Base-by-base conservation (phyloP, 2,797 vertebrate species). In the Anas georgica region DNA sequence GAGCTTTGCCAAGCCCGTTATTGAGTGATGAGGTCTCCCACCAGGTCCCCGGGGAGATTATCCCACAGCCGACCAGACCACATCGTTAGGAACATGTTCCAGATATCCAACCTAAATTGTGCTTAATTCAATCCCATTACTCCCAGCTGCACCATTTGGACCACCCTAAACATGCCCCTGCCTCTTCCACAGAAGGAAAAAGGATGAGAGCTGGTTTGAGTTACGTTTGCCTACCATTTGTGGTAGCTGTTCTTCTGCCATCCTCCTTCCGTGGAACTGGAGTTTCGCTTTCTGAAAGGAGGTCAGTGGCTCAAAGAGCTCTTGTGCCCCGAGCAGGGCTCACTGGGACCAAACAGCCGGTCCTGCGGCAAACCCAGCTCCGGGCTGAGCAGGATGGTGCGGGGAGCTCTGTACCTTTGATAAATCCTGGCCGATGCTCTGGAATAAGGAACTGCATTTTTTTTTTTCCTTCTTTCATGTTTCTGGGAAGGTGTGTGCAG, bases 91-190 rank as follows among this genome's bases (percentile, higher is more conserved):
- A 88, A 97, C 92, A 93, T 2, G 54, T 68, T 94, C 88, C 94
- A 90, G 85, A 86, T 95, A 95, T 91, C 83, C 95, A 96, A 74
- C 77, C 75, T 90, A 96, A 97, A 90, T 81, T 93, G 93, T 83
- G 33, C 75, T 94, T 96, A 95, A 94, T 93, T 95, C 94, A 93
- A 59, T 66, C 91, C 93, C 94, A 94, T 94, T 95, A 85, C 90
- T 96, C 94, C 93, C 95, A 97, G 94, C 88, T 95, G 96, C 62
- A 92, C 93, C 60, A 83, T 94, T 96, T 94, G 90, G 95, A 97
- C 94, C 96, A 96, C 96, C 95, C 94, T 91, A 95, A 94, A 88
- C 74, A 83, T 35, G 70, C 81, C 72, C 91, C 60, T 52, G 79
- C 17, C 79, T 93, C 66, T 72, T 92, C 63, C 22, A 2, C 62